Evolutionary conservation across 2,113 vertebrate genomes (phyloP), one percentile per base, ranked within the genome.

Genomic region (Corythoichthys haematopterus): DNA sequence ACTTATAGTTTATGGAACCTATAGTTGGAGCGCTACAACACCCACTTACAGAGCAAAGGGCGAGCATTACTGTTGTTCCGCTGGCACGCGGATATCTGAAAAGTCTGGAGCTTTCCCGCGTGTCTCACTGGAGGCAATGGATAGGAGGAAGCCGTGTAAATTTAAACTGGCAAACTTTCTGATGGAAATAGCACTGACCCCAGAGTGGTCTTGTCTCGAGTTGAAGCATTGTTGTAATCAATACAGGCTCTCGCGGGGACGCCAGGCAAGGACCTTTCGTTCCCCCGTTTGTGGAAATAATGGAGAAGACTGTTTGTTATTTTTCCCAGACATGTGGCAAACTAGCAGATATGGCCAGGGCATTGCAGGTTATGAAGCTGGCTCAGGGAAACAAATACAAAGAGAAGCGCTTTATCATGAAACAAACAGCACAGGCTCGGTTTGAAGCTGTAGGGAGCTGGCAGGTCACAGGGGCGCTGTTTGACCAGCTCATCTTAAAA

Each of bases 221-320:
- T 86, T 85, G 88, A 90, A 91, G 87, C 87, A 91, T 91, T 85
- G 90, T 88, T 91, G 89, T 91, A 92, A 92, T 93, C 91, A 91
- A 92, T 93, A 91, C 81, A 57, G 76, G 81, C 88, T 87, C 91
- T 89, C 88, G 69, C 70, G 88, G 88, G 89, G 85, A 83, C 65
- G 75, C 71, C 80, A 85, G 85, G 84, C 85, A 70, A 88, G 80
- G 90, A 91, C 91, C 91, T 93, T 91, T 92, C 82, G 87, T 91
- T 90, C 87, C 86, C 43, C 88, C 72, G 84, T 90, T 89, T 85
- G 82, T 88, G 88, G 84, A 91, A 91, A 91, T 92, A 91, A 93
- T 89, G 87, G 85, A 84, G 89, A 89, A 85, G 87, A 87, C 84
- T 77, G 88, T 92, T 90, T 91, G 88, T 90, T 92, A 87, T 89